Percentiles rank a stretch among this genome's conserved stretches.
phyloP scores from a whole-genome alignment of 2,888 invertebrate genomes.

The Epirrhoe alternata region DNA sequence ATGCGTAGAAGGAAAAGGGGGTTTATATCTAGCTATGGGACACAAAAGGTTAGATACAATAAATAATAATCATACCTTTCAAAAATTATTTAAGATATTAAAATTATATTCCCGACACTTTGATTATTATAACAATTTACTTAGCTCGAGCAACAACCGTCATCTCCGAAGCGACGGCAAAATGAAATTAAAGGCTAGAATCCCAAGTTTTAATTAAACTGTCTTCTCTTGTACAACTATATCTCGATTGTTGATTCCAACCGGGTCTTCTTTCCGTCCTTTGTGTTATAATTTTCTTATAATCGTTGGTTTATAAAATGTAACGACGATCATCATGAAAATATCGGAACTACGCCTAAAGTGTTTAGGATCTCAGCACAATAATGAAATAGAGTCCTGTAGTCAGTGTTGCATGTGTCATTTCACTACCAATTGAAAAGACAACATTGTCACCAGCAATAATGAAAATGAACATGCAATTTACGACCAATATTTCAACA shows the following conservation, averaged over 20 bases:
- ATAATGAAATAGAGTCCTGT: too few species aligned
- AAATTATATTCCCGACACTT: background rate
- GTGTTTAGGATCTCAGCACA: too few species aligned
- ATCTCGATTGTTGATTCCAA: slow-evolving; percentile 23
- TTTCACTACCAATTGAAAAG: slow-evolving; percentile 8
- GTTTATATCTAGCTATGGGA: too few species aligned
- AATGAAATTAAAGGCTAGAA: slow-evolving; percentile 60
- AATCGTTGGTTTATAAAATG: background rate
- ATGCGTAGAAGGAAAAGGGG: too few species aligned
- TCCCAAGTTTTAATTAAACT: slow-evolving; percentile 74
- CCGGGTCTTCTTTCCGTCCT: slow-evolving; percentile 6
- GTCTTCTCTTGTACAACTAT: slow-evolving; percentile 34
- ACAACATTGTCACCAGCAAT: slow-evolving; percentile 16
- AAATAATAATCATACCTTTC: background rate
- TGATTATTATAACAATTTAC: slow-evolving; percentile 12
- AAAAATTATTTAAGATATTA: background rate
- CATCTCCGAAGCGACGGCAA: slow-evolving; percentile 53
- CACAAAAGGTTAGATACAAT: too few species aligned
- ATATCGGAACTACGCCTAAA: background rate
- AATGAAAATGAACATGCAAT: slow-evolving; percentile 48
- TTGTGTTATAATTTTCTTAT: background rate
- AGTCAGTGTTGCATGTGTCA: background rate
- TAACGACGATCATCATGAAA: background rate
- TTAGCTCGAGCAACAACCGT: slow-evolving; percentile 23
- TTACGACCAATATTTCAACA: slow-evolving; percentile 49